Percentiles rank a stretch among this genome's conserved stretches.
These are phyloP conservation scores for Leucozona laternaria DNA, from an alignment of 2,888 invertebrate species.

Conservation along the genomic window DNA sequence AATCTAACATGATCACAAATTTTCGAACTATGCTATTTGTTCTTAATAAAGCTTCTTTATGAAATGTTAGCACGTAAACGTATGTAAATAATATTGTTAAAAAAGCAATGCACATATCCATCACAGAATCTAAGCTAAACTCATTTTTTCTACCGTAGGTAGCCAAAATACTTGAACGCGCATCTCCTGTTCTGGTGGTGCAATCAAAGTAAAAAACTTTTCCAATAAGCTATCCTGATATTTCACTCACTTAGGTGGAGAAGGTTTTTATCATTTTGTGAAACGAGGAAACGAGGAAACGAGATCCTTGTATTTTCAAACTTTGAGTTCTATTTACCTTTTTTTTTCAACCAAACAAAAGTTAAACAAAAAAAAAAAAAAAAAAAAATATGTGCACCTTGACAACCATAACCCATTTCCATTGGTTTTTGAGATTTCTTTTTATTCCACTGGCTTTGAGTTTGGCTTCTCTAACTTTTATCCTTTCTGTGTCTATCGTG, in stretches of 20 bases:
- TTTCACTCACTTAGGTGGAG: slow-evolving; percentile 48
- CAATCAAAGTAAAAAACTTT: slow-evolving; percentile 46
- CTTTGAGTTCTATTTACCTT: slow-evolving; percentile 28
- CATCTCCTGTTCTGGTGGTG: neutral
- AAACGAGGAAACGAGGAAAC: slow-evolving; percentile 19
- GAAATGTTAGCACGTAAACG: no score
- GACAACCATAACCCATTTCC: slow-evolving; percentile 3
- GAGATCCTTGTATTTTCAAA: slow-evolving; percentile 45
- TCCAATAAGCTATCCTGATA: slow-evolving; percentile 58
- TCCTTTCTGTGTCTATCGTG: neutral
- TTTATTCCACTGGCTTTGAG: neutral
- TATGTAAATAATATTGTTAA: no score
- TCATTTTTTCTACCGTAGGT: no score
- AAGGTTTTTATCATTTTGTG: slow-evolving; percentile 46
- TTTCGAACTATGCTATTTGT: no score
- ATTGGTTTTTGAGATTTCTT: neutral
- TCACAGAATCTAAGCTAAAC: neutral
- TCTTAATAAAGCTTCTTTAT: no score
- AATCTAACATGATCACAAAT: no score
- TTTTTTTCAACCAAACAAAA: slow-evolving; percentile 18
- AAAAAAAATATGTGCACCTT: neutral
- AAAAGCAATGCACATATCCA: neutral
- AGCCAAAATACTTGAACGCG: neutral
- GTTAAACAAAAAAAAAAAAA: slow-evolving; percentile 5
- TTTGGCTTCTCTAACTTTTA: slow-evolving; percentile 32